Evolutionary conservation across 2,888 invertebrate genomes (phyloP), one percentile per base, ranked within the genome.

Genomic region (Brachyptera risi): DNA sequence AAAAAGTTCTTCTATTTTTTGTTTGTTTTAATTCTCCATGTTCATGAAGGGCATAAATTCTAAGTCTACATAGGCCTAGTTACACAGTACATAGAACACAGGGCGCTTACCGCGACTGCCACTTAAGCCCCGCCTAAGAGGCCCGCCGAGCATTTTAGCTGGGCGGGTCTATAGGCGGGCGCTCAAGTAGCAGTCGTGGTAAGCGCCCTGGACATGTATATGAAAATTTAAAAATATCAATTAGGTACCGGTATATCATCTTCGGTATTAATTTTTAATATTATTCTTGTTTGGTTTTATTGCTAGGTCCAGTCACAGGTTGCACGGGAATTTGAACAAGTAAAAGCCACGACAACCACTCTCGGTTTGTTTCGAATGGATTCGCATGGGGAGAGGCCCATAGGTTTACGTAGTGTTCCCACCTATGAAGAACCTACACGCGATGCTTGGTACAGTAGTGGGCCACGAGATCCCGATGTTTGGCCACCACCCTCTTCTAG

Each of bases 231-330:
- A n/a, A n/a, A n/a, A n/a, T n/a, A n/a, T n/a, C n/a, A n/a, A n/a
- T n/a, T n/a, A n/a, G n/a, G n/a, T n/a, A n/a, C n/a, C n/a, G n/a
- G n/a, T n/a, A n/a, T n/a, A n/a, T n/a, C n/a, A n/a, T n/a, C n/a
- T n/a, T n/a, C n/a, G n/a, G n/a, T n/a, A n/a, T 60, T 37, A 27
- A 0, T 59, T 13, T 61, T n/a, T 23, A 11, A 42, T 44, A 17
- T 50, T 31, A 44, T 62, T 62, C 17, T 37, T 54, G 61, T 68
- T n/a, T n/a, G n/a, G n/a, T n/a, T n/a, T n/a, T n/a, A n/a, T n/a
- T n/a, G n/a, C 0, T 73, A 93, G 92, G 87, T 95, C 21, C 92
- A 93, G 72, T 88, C 90, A 71, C 90, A 92, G 75, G 87, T 97
- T 72, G 88, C 84, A 44, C 83, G 87, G 61, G 97, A 97, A 74